Evolutionary conservation across 2,888 invertebrate species (phyloP), one percentile per base, ranked within the genome.

Genomic region (Unio pictorum): DNA sequence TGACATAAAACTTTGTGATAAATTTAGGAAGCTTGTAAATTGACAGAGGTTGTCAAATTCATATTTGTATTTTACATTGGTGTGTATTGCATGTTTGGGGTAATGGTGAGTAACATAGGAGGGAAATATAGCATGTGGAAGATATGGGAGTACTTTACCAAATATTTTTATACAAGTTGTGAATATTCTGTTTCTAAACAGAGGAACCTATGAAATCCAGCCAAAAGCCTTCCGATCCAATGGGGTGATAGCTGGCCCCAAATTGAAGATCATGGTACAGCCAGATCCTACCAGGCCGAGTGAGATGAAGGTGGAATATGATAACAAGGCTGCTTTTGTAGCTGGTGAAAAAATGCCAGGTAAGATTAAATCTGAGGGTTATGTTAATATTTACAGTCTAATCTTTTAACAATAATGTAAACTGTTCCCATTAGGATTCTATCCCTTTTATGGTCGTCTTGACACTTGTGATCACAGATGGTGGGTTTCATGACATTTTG

Each of bases 181-280:
- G 11, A 45, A 45, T 45, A 28, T 26, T 68, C 63, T 64, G 23
- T 69, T 66, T 45, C 57, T 17, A 79, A 84, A 11, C 75, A 88
- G 89, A 26, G 90, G 90, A 3, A 75, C 81, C 3, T 89, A 86
- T 80, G 87, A 88, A 61, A 78, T 90, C n/a, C 86, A 86, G 67
- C 84, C 88, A 6, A 89, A 89, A 75, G 89, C 87, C 1, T 84
- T 86, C 56, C 30, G 60, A 4, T 28, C 67, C 2, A 62, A 55
- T 1, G 64, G 56, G 26, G 62, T 67, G 1, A 28, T 73, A 8
- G 45, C 67, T 1, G 87, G 89, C 2, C 86, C 88, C n/a, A 84
- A 85, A 61, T 54, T 89, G 15, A 79, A 82, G 57, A 75, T 90
- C 60, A 83, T 80, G 34, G 81, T 90, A 23, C 86, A 87, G 67